Evolutionary conservation across 2,797 vertebrate species (phyloP).

Genomic region (Jordanella pulchra): DNA sequence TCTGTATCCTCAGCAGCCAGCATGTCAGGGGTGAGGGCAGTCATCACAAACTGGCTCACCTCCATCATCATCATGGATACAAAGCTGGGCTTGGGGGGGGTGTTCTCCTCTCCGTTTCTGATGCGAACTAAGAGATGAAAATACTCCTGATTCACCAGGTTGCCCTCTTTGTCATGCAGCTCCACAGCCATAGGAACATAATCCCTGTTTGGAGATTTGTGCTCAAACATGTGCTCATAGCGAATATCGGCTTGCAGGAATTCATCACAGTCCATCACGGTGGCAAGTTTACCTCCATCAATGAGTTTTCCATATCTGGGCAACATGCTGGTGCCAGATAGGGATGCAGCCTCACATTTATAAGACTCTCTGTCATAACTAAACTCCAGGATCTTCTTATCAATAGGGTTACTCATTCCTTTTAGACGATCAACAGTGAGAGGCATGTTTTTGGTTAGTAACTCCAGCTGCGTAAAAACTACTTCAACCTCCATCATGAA

Average conservation of each 20-base stretch:
- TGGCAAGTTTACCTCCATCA: constrained; percentile 70
- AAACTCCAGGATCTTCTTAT: constrained; percentile 86
- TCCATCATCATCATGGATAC: constrained; percentile 98
- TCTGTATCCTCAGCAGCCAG: constrained; percentile 90
- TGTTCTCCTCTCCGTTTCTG: constrained; percentile 86
- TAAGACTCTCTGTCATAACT: constrained; percentile 83
- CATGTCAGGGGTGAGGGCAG: constrained; percentile 92
- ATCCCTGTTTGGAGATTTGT: constrained; percentile 89
- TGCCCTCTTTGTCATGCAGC: constrained; percentile 83
- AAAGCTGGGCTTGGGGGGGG: constrained; percentile 92
- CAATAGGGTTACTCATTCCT: constrained; percentile 86
- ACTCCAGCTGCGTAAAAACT: constrained; percentile 92
- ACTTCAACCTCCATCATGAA: constrained; percentile 94
- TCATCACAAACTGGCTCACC: constrained; percentile 95
- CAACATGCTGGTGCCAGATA: constrained; percentile 76
- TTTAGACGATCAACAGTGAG: constrained; percentile 84
- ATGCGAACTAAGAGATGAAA: constrained; percentile 92
- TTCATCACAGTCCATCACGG: constrained; percentile 88
- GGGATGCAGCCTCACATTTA: constrained; percentile 84
- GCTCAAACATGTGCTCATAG: constrained; percentile 86
- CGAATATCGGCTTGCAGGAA: constrained; percentile 85
- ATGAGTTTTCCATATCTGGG: constrained; percentile 89
- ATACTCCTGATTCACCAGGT: constrained; percentile 87
- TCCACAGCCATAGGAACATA: constrained; percentile 92
- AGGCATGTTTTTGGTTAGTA: constrained; percentile 92